Conservation (phyloP, 2,113 vertebrate species). For the Oncorhynchus tshawytscha region DNA sequence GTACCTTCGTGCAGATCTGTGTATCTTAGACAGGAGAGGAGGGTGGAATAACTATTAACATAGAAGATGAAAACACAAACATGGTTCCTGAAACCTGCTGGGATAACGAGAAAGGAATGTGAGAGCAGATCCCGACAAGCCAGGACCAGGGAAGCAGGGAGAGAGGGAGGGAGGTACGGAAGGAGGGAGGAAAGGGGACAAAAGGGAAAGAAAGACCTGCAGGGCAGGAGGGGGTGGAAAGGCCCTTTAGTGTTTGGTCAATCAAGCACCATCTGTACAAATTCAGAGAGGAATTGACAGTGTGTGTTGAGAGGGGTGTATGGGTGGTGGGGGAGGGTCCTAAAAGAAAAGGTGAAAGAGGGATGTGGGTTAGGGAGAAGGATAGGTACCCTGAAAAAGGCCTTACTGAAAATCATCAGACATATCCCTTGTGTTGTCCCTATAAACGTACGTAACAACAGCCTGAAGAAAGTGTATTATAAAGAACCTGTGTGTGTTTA, state of each 20-base stretch:
- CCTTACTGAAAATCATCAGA: not conserved
- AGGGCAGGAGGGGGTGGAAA: not conserved
- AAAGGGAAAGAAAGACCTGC: not conserved
- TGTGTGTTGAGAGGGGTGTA: not conserved
- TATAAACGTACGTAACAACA: not conserved
- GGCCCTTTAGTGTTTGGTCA: not conserved
- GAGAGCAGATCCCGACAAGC: conserved; percentile 49
- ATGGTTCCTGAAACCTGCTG: conserved; percentile 40
- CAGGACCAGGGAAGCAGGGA: not conserved
- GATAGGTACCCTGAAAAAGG: not conserved
- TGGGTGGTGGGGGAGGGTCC: conserved; percentile 14
- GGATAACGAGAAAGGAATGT: conserved; percentile 50
- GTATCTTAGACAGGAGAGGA: not conserved
- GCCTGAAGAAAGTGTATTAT: not conserved
- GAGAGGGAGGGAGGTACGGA: not conserved
- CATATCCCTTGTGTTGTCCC: not conserved
- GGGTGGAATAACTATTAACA: not conserved
- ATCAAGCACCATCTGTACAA: not conserved
- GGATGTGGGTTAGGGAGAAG: not conserved
- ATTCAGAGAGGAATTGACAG: not conserved
- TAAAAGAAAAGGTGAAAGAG: conserved; percentile 6
- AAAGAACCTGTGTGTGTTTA: not conserved
- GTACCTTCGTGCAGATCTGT: not conserved
- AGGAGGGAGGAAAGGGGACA: not conserved
- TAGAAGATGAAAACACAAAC: conserved; percentile 14